Conservation (phyloP, 2,113 vertebrate species). For the Sturnus vulgaris region DNA sequence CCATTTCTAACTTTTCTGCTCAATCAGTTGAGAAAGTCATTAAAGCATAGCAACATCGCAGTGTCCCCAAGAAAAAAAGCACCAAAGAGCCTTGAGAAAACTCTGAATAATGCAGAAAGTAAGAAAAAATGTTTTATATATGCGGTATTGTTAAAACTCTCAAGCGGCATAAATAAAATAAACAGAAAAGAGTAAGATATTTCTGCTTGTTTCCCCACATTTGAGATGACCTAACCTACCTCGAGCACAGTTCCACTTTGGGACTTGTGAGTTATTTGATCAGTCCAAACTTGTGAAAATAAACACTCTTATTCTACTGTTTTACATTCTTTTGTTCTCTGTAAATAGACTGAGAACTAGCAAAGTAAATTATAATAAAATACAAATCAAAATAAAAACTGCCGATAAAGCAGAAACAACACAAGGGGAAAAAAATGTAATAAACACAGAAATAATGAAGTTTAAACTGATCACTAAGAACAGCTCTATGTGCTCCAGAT, state of each 20-base stretch:
- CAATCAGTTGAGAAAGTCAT: conserved; percentile 11
- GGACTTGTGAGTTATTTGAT: conserved; percentile 48
- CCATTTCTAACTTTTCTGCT: not conserved
- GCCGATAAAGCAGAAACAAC: conserved; percentile 12
- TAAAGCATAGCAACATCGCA: not conserved
- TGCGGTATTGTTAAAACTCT: conserved; percentile 46
- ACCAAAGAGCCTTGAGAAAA: conserved; percentile 24
- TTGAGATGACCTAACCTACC: conserved; percentile 43
- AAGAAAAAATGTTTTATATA: conserved; percentile 54
- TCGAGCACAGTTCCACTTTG: conserved; percentile 39
- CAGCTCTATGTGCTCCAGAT: not conserved
- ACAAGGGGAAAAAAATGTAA: not conserved
- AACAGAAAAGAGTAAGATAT: conserved; percentile 48
- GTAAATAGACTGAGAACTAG: conserved; percentile 35
- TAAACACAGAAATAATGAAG: not conserved
- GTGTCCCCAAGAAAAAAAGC: not conserved
- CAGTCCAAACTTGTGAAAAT: conserved; percentile 52
- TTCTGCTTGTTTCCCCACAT: conserved; percentile 53
- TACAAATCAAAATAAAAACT: conserved; percentile 22
- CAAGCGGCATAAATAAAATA: conserved; percentile 29
- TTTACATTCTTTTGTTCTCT: conserved; percentile 54
- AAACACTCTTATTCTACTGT: conserved; percentile 59
- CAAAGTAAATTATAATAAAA: conserved; percentile 41
- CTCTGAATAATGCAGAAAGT: conserved; percentile 29
- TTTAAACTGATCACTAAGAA: not conserved